These are phyloP conservation scores for Chunga burmeisteri DNA, from an alignment of 2,113 vertebrate species.

Conservation along the genomic window DNA sequence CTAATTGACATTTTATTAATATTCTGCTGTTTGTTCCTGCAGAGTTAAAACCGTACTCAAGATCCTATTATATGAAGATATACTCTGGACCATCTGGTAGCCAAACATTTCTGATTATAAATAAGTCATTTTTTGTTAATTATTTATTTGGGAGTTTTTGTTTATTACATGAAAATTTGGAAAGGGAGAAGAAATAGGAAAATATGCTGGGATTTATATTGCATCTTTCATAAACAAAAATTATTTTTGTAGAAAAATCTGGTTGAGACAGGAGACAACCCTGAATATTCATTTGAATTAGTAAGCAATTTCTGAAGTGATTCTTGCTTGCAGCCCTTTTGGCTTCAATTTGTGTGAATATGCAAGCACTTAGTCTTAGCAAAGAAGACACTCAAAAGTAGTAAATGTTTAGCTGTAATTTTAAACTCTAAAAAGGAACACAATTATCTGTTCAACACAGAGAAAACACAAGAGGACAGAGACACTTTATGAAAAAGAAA, in stretches of 20 bases:
- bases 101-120: slow-evolving; percentile 76
- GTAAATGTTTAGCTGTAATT: neutral
- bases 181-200: neutral
- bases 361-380: neutral
- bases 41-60: slow-evolving; percentile 69
- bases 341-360: neutral
- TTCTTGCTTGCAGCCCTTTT: neutral
- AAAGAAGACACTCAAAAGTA: neutral
- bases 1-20: slow-evolving; percentile 85
- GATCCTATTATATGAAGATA: slow-evolving; percentile 70
- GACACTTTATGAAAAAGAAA: neutral
- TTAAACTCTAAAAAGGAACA: neutral
- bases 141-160: slow-evolving; percentile 65
- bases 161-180: slow-evolving; percentile 65
- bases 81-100: slow-evolving; percentile 75
- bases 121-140: slow-evolving; percentile 73
- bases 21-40: slow-evolving; percentile 76
- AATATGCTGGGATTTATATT: slow-evolving; percentile 4
- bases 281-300: neutral
- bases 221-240: neutral
- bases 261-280: neutral
- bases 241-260: neutral
- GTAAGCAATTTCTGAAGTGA: neutral
- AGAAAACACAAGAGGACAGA: neutral
- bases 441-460: neutral